These are phyloP conservation scores for Marcusenius ussheri DNA, from an alignment of 2,113 vertebrate species.

Conservation along the genomic window DNA sequence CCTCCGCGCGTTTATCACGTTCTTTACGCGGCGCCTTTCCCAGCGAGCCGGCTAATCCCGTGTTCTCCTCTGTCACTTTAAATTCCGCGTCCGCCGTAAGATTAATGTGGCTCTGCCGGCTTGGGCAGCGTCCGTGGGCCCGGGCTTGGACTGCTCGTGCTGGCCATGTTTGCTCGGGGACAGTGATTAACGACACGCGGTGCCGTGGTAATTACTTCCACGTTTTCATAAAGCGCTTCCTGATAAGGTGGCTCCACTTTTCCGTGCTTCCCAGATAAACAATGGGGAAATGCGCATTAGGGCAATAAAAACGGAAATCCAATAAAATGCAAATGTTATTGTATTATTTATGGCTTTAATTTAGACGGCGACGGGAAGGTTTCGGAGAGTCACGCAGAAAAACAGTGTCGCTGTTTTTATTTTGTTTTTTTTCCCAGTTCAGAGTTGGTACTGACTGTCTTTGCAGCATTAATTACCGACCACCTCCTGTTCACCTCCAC, in stretches of 20 bases:
- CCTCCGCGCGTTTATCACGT: not conserved
- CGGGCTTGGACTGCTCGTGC: not conserved
- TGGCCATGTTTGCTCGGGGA: not conserved
- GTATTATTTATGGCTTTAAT: slow-evolving; percentile 22
- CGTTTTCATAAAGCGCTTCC: slow-evolving; percentile 4
- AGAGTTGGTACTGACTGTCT: not conserved
- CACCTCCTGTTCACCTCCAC: not conserved
- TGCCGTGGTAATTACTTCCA: not conserved
- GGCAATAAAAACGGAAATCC: slow-evolving; percentile 20
- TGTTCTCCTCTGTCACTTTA: not conserved
- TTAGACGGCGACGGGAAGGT: not conserved
- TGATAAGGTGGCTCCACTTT: not conserved
- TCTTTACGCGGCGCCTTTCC: not conserved
- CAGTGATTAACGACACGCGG: not conserved
- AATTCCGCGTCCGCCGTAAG: not conserved
- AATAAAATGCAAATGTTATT: slow-evolving; percentile 22
- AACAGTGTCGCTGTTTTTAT: not conserved
- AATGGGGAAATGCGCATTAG: not conserved
- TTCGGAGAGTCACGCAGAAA: not conserved
- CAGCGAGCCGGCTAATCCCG: not conserved
- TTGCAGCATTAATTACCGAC: slow-evolving; percentile 5
- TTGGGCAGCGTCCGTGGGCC: not conserved
- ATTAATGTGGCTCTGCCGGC: not conserved
- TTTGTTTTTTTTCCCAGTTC: not conserved
- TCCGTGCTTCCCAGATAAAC: not conserved